Evolutionary conservation across 2,888 invertebrate species (phyloP).

Genomic region (Agonopterix alstromeriana): DNA sequence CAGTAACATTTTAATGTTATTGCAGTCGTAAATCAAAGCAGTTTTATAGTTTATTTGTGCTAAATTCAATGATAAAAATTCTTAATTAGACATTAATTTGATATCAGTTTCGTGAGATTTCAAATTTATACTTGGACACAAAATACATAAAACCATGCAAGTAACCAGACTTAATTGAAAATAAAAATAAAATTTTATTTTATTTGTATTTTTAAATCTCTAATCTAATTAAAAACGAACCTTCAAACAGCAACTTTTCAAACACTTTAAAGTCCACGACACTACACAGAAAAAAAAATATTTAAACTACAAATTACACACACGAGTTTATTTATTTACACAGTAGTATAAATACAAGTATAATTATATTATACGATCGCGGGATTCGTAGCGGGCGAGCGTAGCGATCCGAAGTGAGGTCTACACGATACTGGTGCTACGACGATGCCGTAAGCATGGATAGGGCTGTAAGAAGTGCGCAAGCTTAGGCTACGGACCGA

Average conservation of each 20-base stretch:
- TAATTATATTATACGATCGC: background rate
- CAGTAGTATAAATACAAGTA: background rate
- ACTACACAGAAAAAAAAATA: background rate
- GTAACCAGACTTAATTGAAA: no score
- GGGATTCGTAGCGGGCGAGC: background rate
- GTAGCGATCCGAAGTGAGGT: conserved; percentile 6
- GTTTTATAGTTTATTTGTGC: no score
- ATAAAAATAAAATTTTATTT: no score
- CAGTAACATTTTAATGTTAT: no score
- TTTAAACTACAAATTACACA: background rate
- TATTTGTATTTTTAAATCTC: no score
- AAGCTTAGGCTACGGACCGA: conserved; percentile 30
- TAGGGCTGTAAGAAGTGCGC: conserved; percentile 29
- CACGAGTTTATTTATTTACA: conserved; percentile 6
- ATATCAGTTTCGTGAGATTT: no score
- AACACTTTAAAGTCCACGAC: background rate
- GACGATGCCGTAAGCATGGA: background rate
- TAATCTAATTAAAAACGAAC: conserved; percentile 2
- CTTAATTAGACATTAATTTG: no score
- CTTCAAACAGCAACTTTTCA: conserved; percentile 6
- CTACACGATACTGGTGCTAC: conserved; percentile 17
- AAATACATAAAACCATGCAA: no score
- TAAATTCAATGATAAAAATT: no score
- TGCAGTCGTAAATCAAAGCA: no score
- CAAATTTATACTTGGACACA: no score